phyloP scores from a whole-genome alignment of 2,888 invertebrate species.

The Apamea monoglypha region DNA sequence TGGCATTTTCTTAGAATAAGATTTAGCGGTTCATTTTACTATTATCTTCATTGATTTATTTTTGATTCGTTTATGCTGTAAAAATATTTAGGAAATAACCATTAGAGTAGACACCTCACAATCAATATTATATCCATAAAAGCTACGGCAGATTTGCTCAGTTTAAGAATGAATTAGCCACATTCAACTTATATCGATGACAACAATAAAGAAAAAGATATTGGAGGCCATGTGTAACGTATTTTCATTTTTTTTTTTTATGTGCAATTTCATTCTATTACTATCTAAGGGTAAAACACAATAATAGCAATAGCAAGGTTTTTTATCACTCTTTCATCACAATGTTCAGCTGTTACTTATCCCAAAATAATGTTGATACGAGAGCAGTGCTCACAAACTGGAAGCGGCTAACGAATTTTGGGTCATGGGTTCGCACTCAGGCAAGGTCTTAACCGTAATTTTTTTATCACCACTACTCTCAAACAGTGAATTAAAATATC shows the following conservation, averaged over 20 bases:
- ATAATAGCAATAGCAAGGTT: no score
- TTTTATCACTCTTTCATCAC: background rate
- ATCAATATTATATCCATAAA: background rate
- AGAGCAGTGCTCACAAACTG: no score
- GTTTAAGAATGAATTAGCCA: background rate
- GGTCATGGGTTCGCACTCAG: no score
- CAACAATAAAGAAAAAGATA: background rate
- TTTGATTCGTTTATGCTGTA: constrained; percentile 39
- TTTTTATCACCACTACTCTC: no score
- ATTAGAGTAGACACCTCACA: constrained; percentile 12
- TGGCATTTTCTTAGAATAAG: constrained; percentile 37
- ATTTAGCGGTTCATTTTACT: constrained; percentile 37
- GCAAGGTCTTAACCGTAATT: no score
- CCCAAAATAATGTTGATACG: background rate
- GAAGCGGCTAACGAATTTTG: background rate
- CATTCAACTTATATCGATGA: background rate
- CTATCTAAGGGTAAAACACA: background rate
- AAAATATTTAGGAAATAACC: constrained; percentile 31
- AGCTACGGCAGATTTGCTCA: no score
- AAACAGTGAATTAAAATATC: background rate
- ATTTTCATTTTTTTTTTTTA: no score
- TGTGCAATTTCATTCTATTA: background rate
- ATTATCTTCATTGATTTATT: constrained; percentile 33
- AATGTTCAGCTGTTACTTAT: constrained; percentile 1
- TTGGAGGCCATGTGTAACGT: background rate